phyloP scores from a whole-genome alignment of 1,140 invertebrate genomes.

The Bombus confusus region DNA sequence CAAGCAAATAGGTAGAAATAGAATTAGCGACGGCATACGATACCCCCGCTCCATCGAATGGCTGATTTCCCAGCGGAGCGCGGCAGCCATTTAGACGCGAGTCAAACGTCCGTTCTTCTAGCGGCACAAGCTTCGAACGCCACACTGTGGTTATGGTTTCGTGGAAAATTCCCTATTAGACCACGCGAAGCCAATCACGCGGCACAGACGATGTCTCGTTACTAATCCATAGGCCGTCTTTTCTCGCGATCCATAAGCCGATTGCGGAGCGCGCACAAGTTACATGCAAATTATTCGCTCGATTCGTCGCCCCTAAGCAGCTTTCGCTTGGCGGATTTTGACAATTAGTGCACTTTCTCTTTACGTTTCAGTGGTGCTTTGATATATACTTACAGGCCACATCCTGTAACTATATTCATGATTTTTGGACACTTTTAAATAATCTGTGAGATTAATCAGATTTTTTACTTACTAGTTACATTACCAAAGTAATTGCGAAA shows the following conservation, averaged over 20 bases:
- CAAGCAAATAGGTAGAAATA: constrained; percentile 65
- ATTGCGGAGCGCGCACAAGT: constrained; percentile 18
- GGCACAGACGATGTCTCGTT: constrained; percentile 19
- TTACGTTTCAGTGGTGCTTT: neutral
- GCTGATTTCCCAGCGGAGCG: constrained; percentile 71
- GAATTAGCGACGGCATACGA: constrained; percentile 67
- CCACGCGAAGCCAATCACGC: constrained; percentile 19
- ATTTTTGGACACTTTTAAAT: too few relatives aligned
- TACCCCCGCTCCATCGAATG: constrained; percentile 67
- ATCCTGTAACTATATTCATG: too few relatives aligned
- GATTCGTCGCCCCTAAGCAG: constrained; percentile 18
- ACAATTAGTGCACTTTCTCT: constrained; percentile 10
- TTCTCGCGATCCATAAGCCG: constrained; percentile 23
- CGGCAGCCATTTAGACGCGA: constrained; percentile 68
- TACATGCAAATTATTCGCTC: constrained; percentile 19
- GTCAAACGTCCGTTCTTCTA: constrained; percentile 22
- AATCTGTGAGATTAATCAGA: too few relatives aligned
- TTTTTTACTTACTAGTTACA: too few relatives aligned
- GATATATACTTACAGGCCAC: neutral
- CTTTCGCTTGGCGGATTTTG: constrained; percentile 7
- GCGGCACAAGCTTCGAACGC: constrained; percentile 4
- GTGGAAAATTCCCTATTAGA: constrained; percentile 19
- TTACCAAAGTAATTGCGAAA: too few relatives aligned
- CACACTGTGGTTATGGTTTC: neutral
- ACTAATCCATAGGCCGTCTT: constrained; percentile 35